Conservation (phyloP, 2,888 invertebrate species). For the Cheilosia vernalis region DNA sequence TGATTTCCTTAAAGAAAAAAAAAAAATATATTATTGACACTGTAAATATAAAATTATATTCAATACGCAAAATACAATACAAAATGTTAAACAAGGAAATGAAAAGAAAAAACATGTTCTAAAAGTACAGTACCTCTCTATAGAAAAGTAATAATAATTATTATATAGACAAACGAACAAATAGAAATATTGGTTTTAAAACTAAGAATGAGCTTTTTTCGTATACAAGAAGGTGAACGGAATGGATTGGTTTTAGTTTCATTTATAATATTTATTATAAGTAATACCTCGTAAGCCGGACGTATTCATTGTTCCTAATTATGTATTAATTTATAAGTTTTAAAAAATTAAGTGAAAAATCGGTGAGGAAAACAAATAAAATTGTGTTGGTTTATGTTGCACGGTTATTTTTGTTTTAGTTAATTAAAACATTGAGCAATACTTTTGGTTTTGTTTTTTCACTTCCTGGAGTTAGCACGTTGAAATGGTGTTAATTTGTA, state of each 20-base stretch:
- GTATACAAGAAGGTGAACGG: constrained; percentile 37
- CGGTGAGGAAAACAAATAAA: constrained; percentile 1
- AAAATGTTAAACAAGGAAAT: constrained; percentile 56
- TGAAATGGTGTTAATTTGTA: too few relatives aligned
- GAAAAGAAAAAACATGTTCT: constrained; percentile 64
- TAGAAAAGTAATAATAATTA: constrained; percentile 48
- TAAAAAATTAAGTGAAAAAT: neutral
- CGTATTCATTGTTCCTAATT: constrained; percentile 74
- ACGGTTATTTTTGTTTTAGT: neutral
- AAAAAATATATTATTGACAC: neutral
- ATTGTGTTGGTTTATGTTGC: neutral
- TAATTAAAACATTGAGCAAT: neutral
- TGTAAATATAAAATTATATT: constrained; percentile 7
- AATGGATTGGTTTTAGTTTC: constrained; percentile 25
- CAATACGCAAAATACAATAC: constrained; percentile 33
- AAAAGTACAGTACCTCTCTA: constrained; percentile 72
- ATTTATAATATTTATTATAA: constrained; percentile 49
- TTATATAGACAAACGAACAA: constrained; percentile 27
- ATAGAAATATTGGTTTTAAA: constrained; percentile 30
- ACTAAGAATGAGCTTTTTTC: constrained; percentile 55
- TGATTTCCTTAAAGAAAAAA: constrained; percentile 1
- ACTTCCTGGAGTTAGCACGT: too few relatives aligned
- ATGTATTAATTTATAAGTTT: constrained; percentile 40
- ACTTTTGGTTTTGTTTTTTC: neutral
- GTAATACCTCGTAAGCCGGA: constrained; percentile 68